Conservation (phyloP, 2,888 invertebrate genomes). For the Conops quadrifasciatus region DNA sequence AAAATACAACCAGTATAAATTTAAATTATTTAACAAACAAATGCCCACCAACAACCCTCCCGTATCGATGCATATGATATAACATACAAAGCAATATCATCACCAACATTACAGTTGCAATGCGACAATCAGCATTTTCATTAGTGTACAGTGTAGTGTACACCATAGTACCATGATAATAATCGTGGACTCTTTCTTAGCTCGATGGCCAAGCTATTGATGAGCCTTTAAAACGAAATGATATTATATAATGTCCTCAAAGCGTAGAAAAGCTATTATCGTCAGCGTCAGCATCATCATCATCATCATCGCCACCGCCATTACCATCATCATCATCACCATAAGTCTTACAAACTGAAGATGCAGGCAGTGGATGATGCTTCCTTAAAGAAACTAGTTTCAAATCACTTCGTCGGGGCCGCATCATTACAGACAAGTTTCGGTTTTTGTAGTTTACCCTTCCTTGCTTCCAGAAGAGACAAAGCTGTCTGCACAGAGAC, state of each 20-base stretch:
- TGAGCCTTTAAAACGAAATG: constrained; percentile 16
- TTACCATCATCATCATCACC: constrained; percentile 2
- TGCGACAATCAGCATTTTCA: constrained; percentile 19
- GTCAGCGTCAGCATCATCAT: constrained; percentile 9
- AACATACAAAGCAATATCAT: not conserved
- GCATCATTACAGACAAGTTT: constrained; percentile 15
- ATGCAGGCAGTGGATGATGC: not conserved
- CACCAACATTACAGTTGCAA: constrained; percentile 3
- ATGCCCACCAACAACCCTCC: constrained; percentile 16
- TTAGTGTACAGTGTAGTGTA: not conserved
- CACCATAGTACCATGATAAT: not conserved
- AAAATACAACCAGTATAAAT: constrained; percentile 1
- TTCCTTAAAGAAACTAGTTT: constrained; percentile 31
- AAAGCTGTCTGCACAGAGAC: not conserved
- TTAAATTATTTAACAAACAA: constrained; percentile 19
- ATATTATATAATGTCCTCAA: constrained; percentile 27
- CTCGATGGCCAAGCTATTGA: constrained; percentile 14
- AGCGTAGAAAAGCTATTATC: constrained; percentile 10
- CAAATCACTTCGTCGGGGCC: not conserved
- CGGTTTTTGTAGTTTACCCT: not conserved
- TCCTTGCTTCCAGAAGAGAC: not conserved
- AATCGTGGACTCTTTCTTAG: not conserved
- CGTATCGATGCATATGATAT: constrained; percentile 1
- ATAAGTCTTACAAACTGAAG: constrained; percentile 18
- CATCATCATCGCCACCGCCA: not conserved